Evolutionary conservation across 1,140 invertebrate genomes (phyloP).

Genomic region (Trissolcus basalis): DNA sequence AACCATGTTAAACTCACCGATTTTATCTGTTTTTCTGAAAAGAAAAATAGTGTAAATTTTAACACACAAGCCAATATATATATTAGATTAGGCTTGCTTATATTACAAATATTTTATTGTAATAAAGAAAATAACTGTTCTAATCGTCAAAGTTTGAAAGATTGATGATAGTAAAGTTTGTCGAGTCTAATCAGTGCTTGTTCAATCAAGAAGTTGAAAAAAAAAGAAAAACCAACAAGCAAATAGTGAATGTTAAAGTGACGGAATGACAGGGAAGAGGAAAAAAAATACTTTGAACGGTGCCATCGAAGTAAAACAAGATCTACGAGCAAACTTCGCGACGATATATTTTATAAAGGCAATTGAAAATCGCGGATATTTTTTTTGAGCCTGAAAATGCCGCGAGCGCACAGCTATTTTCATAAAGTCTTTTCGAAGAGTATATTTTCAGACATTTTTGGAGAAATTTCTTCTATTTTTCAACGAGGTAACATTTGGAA

Average conservation of each 20-base stretch:
- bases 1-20: constrained; percentile 19
- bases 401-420: constrained; percentile 25
- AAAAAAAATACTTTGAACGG: constrained; percentile 3
- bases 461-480: constrained; percentile 45
- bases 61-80: constrained; percentile 10
- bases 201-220: constrained; percentile 19
- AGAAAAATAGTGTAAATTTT: constrained; percentile 28
- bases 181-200: constrained; percentile 33
- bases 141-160: constrained; percentile 49
- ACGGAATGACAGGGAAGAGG: constrained; percentile 6
- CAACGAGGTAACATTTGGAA: not conserved
- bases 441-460: constrained; percentile 50
- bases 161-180: constrained; percentile 43
- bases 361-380: constrained; percentile 20
- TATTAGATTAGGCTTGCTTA: constrained; percentile 52
- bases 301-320: not conserved
- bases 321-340: constrained; percentile 2
- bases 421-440: constrained; percentile 33
- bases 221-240: not conserved
- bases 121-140: constrained; percentile 45
- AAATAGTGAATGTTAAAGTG: not conserved
- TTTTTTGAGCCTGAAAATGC: constrained; percentile 5
- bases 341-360: constrained; percentile 34
- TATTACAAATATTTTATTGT: constrained; percentile 45
- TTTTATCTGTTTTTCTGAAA: constrained; percentile 41